phyloP scores from a whole-genome alignment of 2,113 vertebrate species.

The Guaruba guarouba region DNA sequence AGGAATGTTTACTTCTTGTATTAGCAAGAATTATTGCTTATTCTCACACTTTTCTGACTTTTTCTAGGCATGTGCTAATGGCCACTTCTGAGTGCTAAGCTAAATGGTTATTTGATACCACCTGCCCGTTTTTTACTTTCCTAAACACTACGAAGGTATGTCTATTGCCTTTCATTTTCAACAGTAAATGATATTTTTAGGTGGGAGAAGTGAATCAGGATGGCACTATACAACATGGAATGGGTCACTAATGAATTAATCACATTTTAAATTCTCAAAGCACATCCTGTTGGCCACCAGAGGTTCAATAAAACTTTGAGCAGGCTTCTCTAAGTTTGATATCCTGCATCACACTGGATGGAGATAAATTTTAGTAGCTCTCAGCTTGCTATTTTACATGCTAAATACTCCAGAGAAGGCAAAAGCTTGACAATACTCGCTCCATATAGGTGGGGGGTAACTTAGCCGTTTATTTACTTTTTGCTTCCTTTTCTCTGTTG shows the following conservation, averaged over 20 bases:
- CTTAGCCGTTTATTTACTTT: neutral
- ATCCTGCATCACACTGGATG: neutral
- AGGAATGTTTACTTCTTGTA: neutral
- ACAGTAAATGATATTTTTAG: neutral
- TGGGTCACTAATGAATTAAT: neutral
- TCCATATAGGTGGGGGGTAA: neutral
- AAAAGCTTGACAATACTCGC: neutral
- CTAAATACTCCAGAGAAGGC: neutral
- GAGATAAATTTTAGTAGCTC: neutral
- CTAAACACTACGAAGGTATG: neutral
- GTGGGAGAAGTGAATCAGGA: neutral
- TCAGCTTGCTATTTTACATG: neutral
- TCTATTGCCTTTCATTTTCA: neutral
- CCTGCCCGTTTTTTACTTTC: neutral
- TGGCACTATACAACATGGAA: neutral
- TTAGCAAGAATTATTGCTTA: neutral
- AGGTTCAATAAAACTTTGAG: neutral
- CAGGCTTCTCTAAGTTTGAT: neutral
- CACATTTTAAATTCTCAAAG: neutral
- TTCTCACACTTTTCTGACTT: neutral
- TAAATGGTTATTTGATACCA: neutral
- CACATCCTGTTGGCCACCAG: accelerated
- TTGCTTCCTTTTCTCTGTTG: neutral
- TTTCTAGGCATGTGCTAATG: neutral
- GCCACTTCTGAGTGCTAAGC: neutral